Base-by-base conservation (phyloP, 2,113 vertebrate genomes). In the Saccopteryx leptura region DNA sequence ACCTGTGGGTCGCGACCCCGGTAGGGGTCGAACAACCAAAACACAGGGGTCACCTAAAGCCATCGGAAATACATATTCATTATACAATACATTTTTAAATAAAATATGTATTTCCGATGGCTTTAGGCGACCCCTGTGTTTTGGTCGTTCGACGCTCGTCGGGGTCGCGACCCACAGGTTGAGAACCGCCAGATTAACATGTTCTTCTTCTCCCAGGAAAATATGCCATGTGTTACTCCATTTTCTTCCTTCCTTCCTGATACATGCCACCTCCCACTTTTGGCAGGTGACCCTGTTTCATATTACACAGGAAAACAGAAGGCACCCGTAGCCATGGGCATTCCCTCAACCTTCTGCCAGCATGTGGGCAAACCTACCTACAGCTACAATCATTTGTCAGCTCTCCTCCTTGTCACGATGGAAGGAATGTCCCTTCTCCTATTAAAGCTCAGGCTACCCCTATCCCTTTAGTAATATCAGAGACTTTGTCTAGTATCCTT, bases 291-390 rank as follows among this genome's bases (percentile, higher is more conserved):
- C 50, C 24, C 60, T 26, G 12, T 68, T 90, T 72, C 50, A 28
- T 33, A 87, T 76, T 90, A 82, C 81, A 80, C 17, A 66, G 33
- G 46, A 72, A 93, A 58, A 90, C 1, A 91, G 39, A 78, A 94
- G 10, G 69, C 58, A 60, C 23, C 9, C 28, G n/a, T n/a, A 33
- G 23, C 19, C 48, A n/a, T 65, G 11, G 17, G 19, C 50, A 50
- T 28, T 39, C 48, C 19, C 33, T 78, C 58, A 69, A 19, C 10
- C 11, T 79, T 56, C n/a, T 15, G 9, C 15, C 39, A 87, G 26
- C 39, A 28, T 21, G 19, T 2, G 33, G 48, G 39, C 33, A 94
- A 81, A 63, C 6, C 14, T 10, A 46, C 9, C 56, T 21, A 1
- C 7, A n/a, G 9, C 17, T 48, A 7, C 7, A 54, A 31, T 46